Percentiles rank a stretch among this genome's conserved stretches.
These are phyloP conservation scores for Pongo abelii DNA, from an alignment of 2,113 vertebrate species.

Conservation along the genomic window DNA sequence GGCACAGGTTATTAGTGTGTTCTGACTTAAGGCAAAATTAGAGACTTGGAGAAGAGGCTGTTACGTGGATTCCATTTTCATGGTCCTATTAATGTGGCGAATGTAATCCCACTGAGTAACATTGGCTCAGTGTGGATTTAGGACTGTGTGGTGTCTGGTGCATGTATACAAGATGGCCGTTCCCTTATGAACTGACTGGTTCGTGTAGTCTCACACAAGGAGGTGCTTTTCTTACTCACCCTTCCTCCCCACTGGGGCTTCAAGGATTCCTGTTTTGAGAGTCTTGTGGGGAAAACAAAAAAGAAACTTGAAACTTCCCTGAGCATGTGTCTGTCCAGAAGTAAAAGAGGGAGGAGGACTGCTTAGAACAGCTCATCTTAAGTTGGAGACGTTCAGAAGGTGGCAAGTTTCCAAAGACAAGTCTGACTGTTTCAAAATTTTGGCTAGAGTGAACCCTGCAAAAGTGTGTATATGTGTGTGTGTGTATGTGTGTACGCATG, in stretches of 20 bases:
- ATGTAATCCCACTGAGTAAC: not conserved
- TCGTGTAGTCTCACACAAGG: not conserved
- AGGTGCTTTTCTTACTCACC: not conserved
- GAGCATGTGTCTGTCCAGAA: not conserved
- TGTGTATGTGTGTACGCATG: not conserved
- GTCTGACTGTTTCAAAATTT: not conserved
- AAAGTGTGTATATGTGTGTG: not conserved
- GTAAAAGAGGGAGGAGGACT: not conserved
- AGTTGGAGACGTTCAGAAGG: not conserved
- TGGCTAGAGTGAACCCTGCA: not conserved
- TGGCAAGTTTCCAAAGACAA: not conserved
- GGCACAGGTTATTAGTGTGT: not conserved
- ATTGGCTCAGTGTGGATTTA: not conserved
- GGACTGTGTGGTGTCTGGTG: not conserved
- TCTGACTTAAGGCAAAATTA: constrained; percentile 28
- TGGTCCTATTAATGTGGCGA: not conserved
- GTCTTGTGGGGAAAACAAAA: not conserved
- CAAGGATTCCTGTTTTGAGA: not conserved
- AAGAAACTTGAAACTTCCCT: not conserved
- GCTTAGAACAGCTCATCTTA: not conserved
- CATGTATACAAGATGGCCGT: not conserved
- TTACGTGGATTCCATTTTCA: constrained; percentile 11
- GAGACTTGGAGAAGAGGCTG: not conserved
- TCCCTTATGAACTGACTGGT: not conserved
- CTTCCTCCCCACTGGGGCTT: not conserved